Percentiles rank a stretch among this genome's conserved stretches.
Conservation (phyloP, 2,797 vertebrate species). For the Scyliorhinus canicula region DNA sequence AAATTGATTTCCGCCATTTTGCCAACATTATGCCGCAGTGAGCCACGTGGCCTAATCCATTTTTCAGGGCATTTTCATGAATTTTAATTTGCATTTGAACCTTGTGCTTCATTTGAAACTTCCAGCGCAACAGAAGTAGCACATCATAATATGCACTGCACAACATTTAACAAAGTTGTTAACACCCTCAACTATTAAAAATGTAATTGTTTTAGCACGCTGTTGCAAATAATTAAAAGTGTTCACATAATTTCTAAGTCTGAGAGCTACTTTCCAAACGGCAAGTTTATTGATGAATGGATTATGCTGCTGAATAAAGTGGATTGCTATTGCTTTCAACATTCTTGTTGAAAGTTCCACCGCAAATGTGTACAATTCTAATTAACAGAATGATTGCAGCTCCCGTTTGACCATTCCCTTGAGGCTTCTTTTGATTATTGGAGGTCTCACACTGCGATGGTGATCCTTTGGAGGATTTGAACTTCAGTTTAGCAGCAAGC, state of each 20-base stretch:
- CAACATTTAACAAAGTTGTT: background rate
- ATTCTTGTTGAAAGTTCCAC: background rate
- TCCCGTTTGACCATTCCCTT: background rate
- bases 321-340: background rate
- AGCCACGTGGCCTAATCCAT: background rate
- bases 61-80: background rate
- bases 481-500: background rate
- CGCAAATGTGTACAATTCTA: background rate
- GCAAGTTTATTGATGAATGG: background rate
- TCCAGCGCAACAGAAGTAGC: background rate
- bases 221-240: conserved; percentile 25
- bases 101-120: background rate
- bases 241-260: background rate
- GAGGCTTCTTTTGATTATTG: background rate
- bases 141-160: background rate
- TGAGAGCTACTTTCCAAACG: background rate
- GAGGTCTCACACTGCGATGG: background rate
- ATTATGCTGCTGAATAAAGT: background rate
- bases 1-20: background rate
- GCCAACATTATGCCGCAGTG: background rate
- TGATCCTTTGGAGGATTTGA: background rate
- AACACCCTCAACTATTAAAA: background rate
- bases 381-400: background rate
- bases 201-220: background rate
- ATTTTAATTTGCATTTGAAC: background rate